Percentiles rank a stretch among this genome's conserved stretches.
Conservation (phyloP, 2,888 invertebrate genomes). For the Thera obeliscata region DNA sequence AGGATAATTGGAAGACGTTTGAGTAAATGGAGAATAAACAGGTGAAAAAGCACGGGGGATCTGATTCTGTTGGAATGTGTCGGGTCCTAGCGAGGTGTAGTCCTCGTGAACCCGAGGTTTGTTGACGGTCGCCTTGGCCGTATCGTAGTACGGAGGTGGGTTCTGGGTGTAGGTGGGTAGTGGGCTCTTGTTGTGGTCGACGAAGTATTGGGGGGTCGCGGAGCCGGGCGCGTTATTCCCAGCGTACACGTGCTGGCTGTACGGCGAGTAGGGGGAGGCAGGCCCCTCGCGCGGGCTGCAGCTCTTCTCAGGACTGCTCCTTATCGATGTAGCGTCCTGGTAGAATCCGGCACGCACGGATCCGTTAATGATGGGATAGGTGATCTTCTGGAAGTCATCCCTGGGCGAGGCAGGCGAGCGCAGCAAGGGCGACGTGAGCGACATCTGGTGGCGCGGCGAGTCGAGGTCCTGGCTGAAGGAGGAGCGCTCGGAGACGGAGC, state of each 20-base stretch:
- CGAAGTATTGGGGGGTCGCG: slow-evolving; percentile 72
- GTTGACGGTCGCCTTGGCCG: slow-evolving; percentile 73
- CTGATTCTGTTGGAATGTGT: slow-evolving; percentile 80
- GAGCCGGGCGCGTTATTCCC: slow-evolving; percentile 66
- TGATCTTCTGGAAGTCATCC: slow-evolving; percentile 88
- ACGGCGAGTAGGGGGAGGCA: slow-evolving; percentile 76
- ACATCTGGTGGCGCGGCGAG: slow-evolving; percentile 89
- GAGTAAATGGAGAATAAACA: slow-evolving; percentile 68
- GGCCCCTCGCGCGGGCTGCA: slow-evolving; percentile 91
- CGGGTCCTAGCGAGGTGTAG: slow-evolving; percentile 82
- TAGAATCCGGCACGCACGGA: slow-evolving; percentile 95
- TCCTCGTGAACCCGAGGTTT: slow-evolving; percentile 84
- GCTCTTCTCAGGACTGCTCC: slow-evolving; percentile 93
- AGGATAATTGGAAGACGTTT: slow-evolving; percentile 64
- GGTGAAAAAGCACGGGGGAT: slow-evolving; percentile 74
- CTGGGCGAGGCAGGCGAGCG: slow-evolving; percentile 92
- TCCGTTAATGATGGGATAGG: slow-evolving; percentile 90
- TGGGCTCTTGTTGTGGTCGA: slow-evolving; percentile 77
- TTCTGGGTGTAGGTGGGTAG: slow-evolving; percentile 75
- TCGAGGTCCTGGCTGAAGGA: slow-evolving; percentile 91
- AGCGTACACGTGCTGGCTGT: slow-evolving; percentile 78
- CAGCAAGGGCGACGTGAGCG: slow-evolving; percentile 89
- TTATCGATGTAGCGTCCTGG: slow-evolving; percentile 93
- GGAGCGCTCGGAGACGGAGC: slow-evolving; percentile 91
- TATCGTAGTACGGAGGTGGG: slow-evolving; percentile 86